Evolutionary conservation across 2,113 vertebrate species (phyloP).

Genomic region (Pantherophis guttatus): DNA sequence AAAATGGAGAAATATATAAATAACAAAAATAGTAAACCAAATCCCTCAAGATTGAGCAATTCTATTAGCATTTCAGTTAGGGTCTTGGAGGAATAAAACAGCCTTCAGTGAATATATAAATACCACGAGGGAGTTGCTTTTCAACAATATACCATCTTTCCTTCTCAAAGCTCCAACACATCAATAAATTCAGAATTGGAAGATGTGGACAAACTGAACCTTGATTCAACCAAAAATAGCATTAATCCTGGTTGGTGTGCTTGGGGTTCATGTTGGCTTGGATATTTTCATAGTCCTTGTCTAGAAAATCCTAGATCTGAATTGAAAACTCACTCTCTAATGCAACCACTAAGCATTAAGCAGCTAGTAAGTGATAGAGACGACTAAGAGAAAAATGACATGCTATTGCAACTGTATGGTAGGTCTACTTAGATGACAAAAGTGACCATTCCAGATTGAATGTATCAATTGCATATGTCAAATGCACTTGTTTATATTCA

Average conservation of each 20-base stretch:
- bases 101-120: not conserved
- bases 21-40: not conserved
- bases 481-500: not conserved
- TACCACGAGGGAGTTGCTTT: not conserved
- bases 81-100: not conserved
- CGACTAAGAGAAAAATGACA: not conserved
- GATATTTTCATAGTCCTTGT: not conserved
- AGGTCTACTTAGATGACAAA: not conserved
- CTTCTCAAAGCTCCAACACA: not conserved
- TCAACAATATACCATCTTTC: not conserved
- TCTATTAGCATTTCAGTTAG: not conserved
- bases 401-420: not conserved
- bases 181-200: not conserved
- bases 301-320: not conserved
- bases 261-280: not conserved
- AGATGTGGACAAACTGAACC: not conserved
- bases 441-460: not conserved
- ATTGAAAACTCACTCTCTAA: not conserved
- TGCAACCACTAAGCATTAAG: not conserved
- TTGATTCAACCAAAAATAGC: not conserved
- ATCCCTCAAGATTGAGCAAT: not conserved
- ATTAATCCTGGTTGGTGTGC: not conserved
- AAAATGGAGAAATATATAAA: not conserved
- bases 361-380: not conserved
- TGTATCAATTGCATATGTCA: not conserved